Evolutionary conservation across 2,888 invertebrate species (phyloP).

Genomic region (Pollenia angustigena): DNA sequence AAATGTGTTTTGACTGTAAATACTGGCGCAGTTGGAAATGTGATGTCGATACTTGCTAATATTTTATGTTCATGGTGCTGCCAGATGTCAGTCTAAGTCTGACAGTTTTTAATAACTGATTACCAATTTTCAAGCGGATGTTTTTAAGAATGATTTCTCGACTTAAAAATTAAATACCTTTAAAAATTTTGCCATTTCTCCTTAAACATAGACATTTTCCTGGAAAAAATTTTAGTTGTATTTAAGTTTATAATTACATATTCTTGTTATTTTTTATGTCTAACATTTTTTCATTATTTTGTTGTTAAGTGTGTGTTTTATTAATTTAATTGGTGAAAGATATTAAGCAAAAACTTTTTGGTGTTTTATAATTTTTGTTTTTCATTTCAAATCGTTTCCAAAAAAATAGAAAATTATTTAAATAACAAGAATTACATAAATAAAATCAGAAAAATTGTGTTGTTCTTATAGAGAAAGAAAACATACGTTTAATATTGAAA

Average conservation of each 20-base stretch:
- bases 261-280: neutral
- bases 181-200: too few species aligned
- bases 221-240: constrained; percentile 5
- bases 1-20: too few species aligned
- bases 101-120: too few species aligned
- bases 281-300: neutral
- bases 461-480: neutral
- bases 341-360: constrained; percentile 46
- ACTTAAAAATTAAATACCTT: too few species aligned
- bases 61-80: neutral
- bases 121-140: too few species aligned
- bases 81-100: too few species aligned
- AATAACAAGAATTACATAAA: constrained; percentile 20
- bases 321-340: constrained; percentile 60
- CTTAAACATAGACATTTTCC: too few species aligned
- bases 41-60: neutral
- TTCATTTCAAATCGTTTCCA: constrained; percentile 4
- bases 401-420: constrained; percentile 2
- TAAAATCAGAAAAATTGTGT: neutral
- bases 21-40: too few species aligned
- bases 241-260: constrained; percentile 35
- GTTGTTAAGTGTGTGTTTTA: constrained; percentile 20
- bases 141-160: too few species aligned
- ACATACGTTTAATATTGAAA: neutral
- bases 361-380: constrained; percentile 12